A percentile compares a stretch with the other conserved stretches of the same genome.
phyloP scores from a whole-genome alignment of 92 coral and sea anemone species.

The Palythoa grandis region DNA sequence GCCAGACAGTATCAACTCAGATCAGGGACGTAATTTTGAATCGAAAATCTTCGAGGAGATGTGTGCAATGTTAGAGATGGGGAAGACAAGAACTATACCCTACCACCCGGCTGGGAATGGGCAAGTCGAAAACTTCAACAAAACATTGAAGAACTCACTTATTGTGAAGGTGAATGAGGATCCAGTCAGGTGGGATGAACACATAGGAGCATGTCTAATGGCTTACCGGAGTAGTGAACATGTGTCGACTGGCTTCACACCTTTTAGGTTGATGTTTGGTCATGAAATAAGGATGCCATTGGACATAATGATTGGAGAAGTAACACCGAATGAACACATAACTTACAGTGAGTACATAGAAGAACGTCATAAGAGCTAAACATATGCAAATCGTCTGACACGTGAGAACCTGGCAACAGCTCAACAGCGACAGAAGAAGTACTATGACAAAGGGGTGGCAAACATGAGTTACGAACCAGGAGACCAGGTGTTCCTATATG shows the following conservation, averaged over 20 bases:
- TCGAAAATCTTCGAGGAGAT: neutral
- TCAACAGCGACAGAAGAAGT: neutral
- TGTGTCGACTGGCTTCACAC: neutral
- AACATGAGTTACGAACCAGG: neutral
- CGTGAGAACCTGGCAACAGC: neutral
- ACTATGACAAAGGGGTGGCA: neutral
- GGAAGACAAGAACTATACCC: neutral
- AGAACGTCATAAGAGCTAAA: neutral
- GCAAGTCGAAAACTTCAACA: neutral
- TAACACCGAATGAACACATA: neutral
- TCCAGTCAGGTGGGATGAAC: neutral
- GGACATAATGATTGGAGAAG: neutral
- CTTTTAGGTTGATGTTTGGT: neutral
- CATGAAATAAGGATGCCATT: neutral
- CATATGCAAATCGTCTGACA: neutral
- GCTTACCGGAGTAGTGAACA: neutral
- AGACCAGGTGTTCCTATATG: neutral
- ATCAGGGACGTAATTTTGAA: neutral
- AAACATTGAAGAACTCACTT: neutral
- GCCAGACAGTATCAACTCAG: neutral
- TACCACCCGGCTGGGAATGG: neutral
- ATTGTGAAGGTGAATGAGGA: neutral
- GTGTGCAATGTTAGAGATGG: neutral
- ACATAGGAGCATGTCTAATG: neutral
- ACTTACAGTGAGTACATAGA: neutral